Evolutionary conservation across 1,140 invertebrate species (phyloP).

Genomic region (Theocolax elegans): DNA sequence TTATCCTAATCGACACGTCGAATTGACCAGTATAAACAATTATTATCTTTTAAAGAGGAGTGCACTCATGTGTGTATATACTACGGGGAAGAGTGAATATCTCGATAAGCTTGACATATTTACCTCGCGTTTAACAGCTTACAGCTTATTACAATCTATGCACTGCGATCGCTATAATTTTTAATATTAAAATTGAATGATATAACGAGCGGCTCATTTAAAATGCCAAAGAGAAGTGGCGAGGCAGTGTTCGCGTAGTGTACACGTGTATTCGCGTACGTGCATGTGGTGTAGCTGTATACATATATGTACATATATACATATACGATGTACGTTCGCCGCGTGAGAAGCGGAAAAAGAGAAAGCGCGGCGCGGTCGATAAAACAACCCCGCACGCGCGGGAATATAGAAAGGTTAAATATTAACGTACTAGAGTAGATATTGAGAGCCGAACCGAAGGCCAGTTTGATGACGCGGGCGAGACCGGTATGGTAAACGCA

Average conservation of each 20-base stretch:
- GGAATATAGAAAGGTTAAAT: conserved; percentile 36
- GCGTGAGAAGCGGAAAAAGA: conserved; percentile 33
- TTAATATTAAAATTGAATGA: not conserved
- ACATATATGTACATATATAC: not conserved
- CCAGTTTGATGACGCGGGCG: not conserved
- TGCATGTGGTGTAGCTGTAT: not conserved
- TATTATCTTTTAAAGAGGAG: too few relatives aligned
- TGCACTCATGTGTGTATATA: too few relatives aligned
- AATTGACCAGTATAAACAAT: too few relatives aligned
- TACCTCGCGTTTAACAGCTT: too few relatives aligned
- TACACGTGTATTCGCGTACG: too few relatives aligned
- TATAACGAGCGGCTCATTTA: conserved; percentile 3
- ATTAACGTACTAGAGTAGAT: conserved; percentile 6
- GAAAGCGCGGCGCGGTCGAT: conserved; percentile 19
- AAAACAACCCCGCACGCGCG: not conserved
- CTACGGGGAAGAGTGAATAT: too few relatives aligned
- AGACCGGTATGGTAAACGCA: not conserved
- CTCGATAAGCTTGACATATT: too few relatives aligned
- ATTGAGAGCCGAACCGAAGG: conserved; percentile 18
- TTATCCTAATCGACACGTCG: too few relatives aligned
- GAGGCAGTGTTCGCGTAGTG: too few relatives aligned
- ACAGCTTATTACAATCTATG: too few relatives aligned
- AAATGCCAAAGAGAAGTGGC: too few relatives aligned
- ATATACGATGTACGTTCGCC: not conserved
- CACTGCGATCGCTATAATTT: too few relatives aligned